phyloP scores from a whole-genome alignment of 2,113 vertebrate genomes.

The Tor tambroides region DNA sequence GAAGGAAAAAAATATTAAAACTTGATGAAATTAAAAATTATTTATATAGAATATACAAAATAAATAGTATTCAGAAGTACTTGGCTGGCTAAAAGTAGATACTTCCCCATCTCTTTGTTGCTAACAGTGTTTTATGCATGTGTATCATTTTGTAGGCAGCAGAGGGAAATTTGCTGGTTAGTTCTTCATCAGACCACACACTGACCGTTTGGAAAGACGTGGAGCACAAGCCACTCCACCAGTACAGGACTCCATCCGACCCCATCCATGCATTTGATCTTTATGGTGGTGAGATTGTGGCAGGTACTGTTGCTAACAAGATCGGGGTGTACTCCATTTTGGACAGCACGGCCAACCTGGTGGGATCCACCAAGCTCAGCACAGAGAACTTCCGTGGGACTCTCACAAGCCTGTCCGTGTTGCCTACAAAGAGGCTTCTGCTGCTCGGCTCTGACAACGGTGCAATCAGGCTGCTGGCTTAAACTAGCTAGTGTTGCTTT shows the following conservation, averaged over 20 bases:
- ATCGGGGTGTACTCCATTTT: slow-evolving; percentile 93
- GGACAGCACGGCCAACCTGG: slow-evolving; percentile 83
- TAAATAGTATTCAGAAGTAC: not conserved
- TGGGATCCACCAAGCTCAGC: slow-evolving; percentile 91
- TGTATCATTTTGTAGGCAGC: slow-evolving; percentile 79
- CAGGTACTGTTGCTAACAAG: slow-evolving; percentile 93
- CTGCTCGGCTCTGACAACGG: slow-evolving; percentile 96
- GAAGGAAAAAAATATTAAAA: not conserved
- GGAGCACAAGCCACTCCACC: slow-evolving; percentile 91
- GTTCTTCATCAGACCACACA: slow-evolving; percentile 93
- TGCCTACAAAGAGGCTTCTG: slow-evolving; percentile 93
- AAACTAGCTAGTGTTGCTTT: slow-evolving; percentile 51
- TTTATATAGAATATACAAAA: not conserved
- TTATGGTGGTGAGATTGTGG: slow-evolving; percentile 88
- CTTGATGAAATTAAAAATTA: not conserved
- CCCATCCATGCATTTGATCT: slow-evolving; percentile 94
- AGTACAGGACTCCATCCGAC: slow-evolving; percentile 90
- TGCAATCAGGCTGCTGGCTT: slow-evolving; percentile 88
- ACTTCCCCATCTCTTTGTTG: not conserved
- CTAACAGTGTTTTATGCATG: slow-evolving; percentile 13
- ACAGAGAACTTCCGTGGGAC: slow-evolving; percentile 97
- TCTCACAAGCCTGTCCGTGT: slow-evolving; percentile 90
- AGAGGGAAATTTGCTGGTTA: slow-evolving; percentile 89
- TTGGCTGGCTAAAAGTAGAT: not conserved
- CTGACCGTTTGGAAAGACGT: slow-evolving; percentile 94